Evolutionary conservation across 1,140 invertebrate genomes (phyloP).

Genomic region (Eufriesea mexicana): DNA sequence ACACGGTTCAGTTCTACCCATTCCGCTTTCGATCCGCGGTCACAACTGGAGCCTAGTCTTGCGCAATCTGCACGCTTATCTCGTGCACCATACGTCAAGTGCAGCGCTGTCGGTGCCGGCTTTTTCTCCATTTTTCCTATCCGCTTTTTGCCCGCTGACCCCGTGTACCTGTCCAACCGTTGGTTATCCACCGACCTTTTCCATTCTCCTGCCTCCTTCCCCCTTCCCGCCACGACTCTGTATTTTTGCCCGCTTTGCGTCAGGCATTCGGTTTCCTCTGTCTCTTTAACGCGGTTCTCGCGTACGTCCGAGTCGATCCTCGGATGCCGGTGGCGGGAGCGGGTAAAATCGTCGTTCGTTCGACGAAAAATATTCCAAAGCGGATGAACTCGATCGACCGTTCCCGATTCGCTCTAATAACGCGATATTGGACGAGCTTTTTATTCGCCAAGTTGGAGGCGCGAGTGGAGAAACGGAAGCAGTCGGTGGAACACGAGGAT

Average conservation of each 20-base stretch:
- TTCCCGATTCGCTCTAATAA: not conserved
- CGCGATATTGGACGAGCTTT: not conserved
- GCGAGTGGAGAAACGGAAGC: no score
- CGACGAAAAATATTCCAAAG: conserved; percentile 22
- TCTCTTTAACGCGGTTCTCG: conserved; percentile 11
- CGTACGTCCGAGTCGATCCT: not conserved
- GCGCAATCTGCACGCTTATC: conserved; percentile 62
- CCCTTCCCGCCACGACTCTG: no score
- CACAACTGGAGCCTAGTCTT: conserved; percentile 27
- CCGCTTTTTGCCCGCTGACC: conserved; percentile 43
- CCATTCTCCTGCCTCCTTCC: not conserved
- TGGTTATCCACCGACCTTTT: conserved; percentile 40
- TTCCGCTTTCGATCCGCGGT: conserved; percentile 45
- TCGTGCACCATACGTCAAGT: conserved; percentile 58
- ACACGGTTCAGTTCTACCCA: not conserved
- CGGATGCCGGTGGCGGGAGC: not conserved
- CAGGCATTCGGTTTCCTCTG: not conserved
- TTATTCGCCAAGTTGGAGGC: no score
- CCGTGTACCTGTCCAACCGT: conserved; percentile 40
- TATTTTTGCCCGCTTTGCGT: not conserved
- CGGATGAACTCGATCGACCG: not conserved
- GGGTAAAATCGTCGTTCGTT: conserved; percentile 14
- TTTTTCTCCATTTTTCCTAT: conserved; percentile 51
- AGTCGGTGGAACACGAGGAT: not conserved
- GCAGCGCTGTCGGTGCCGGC: conserved; percentile 22